These are phyloP conservation scores for Isaurus tuberculatus DNA, from an alignment of 92 coral and sea anemone species.

Conservation along the genomic window DNA sequence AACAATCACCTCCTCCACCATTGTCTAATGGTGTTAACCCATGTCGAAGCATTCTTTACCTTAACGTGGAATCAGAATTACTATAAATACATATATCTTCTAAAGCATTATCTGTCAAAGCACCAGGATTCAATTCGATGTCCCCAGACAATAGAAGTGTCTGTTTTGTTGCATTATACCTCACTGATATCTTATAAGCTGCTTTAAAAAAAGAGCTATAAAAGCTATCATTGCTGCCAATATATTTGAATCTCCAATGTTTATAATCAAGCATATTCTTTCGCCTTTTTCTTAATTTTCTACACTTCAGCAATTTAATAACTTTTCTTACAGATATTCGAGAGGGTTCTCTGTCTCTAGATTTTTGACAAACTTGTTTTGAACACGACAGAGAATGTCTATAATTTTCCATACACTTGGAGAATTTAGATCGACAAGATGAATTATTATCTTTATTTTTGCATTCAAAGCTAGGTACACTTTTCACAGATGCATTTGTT, in stretches of 20 bases:
- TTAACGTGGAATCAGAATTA: slow-evolving; percentile 30
- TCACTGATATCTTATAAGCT: slow-evolving; percentile 18
- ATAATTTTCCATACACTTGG: slow-evolving; percentile 11
- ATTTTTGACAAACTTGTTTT: slow-evolving; percentile 33
- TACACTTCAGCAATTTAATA: slow-evolving; percentile 15
- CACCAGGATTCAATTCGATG: slow-evolving; percentile 2
- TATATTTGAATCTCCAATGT: not conserved
- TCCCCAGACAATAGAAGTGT: no score
- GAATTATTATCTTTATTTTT: slow-evolving; percentile 30
- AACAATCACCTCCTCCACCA: slow-evolving; percentile 70
- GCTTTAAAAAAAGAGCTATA: not conserved
- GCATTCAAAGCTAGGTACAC: slow-evolving; percentile 33
- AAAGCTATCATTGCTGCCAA: slow-evolving; percentile 2
- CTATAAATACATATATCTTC: slow-evolving; percentile 2
- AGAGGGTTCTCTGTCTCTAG: slow-evolving; percentile 53
- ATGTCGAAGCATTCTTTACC: slow-evolving; percentile 57
- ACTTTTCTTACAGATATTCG: slow-evolving; percentile 48
- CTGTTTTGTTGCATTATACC: slow-evolving; percentile 12
- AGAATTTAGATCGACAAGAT: not conserved
- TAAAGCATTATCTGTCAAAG: not conserved
- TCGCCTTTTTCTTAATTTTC: slow-evolving; percentile 14
- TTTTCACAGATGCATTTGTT: no score
- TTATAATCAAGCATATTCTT: slow-evolving; percentile 8
- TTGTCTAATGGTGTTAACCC: slow-evolving; percentile 64
- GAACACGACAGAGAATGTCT: slow-evolving; percentile 41